Percentiles rank a stretch among this genome's conserved stretches.
Conservation (phyloP, 2,888 invertebrate species). For the Cordylochernes scorpioides region DNA sequence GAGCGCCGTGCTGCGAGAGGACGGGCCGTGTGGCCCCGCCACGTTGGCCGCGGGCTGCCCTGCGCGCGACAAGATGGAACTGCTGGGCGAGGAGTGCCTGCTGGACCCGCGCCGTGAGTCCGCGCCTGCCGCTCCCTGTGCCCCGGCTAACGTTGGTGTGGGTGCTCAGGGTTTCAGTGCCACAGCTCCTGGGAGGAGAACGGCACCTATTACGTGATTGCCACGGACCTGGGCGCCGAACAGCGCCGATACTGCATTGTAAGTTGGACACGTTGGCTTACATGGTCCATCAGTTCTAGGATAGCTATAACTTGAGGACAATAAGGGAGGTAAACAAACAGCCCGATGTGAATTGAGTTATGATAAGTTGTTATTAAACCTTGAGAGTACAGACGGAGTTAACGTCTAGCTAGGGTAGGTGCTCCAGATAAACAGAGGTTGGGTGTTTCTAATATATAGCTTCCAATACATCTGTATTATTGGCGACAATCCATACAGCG, state of each 20-base stretch:
- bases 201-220: constrained; percentile 16
- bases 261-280: constrained; percentile 1
- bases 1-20: no score
- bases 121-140: neutral
- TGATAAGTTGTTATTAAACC: no score
- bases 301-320: no score
- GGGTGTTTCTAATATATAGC: no score
- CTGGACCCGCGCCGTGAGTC: neutral
- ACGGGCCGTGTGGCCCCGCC: constrained; percentile 8
- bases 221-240: constrained; percentile 9
- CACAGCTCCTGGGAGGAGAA: constrained; percentile 17
- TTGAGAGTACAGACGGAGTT: no score
- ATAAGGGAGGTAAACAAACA: no score
- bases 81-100: constrained; percentile 12
- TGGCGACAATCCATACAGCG: no score
- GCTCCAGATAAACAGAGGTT: no score
- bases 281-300: no score
- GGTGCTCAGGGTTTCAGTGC: constrained; percentile 15
- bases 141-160: neutral
- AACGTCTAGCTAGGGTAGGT: no score
- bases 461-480: no score
- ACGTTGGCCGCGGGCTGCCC: constrained; percentile 12
- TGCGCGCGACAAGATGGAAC: constrained; percentile 12
- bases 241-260: constrained; percentile 9
- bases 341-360: no score